Percentiles rank a stretch among this genome's conserved stretches.
These are phyloP conservation scores for Mastomys coucha DNA, from an alignment of 2,113 vertebrate genomes.

Conservation along the genomic window DNA sequence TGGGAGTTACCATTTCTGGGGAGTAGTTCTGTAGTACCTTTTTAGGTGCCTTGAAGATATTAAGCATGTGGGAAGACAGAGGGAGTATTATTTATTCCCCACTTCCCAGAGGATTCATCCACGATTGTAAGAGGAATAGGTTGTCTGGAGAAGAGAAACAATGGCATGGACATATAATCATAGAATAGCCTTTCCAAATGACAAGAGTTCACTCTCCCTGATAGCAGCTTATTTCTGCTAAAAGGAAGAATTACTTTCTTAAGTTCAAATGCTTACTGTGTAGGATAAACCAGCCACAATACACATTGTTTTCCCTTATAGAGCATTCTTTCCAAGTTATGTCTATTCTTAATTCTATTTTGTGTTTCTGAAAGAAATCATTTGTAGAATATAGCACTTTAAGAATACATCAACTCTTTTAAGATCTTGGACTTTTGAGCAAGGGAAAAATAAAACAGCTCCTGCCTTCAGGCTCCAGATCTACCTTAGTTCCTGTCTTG, in stretches of 20 bases:
- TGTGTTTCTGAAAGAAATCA: not conserved
- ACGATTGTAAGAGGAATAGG: too few relatives aligned
- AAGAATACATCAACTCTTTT: not conserved
- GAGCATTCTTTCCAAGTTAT: not conserved
- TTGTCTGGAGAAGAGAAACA: not conserved
- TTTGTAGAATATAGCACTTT: not conserved
- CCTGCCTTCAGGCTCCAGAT: too few relatives aligned
- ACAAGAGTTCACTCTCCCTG: not conserved
- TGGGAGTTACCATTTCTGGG: not conserved
- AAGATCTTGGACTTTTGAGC: not conserved
- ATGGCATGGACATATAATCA: too few relatives aligned
- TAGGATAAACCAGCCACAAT: not conserved
- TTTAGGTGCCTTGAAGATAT: not conserved
- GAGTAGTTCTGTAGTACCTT: too few relatives aligned
- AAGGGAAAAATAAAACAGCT: not conserved
- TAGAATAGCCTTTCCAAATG: accelerated
- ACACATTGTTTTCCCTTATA: too few relatives aligned
- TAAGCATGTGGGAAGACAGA: not conserved
- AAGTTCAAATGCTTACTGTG: not conserved
- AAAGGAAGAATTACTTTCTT: not conserved
- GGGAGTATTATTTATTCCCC: not conserved
- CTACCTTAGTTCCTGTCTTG: too few relatives aligned
- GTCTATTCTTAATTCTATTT: not conserved
- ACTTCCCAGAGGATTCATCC: too few relatives aligned
- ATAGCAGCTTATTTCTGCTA: not conserved